A percentile compares a stretch with the other conserved stretches of the same genome.
These are phyloP conservation scores for Geophilus truncorum DNA, from an alignment of 2,888 invertebrate species.

Conservation along the genomic window DNA sequence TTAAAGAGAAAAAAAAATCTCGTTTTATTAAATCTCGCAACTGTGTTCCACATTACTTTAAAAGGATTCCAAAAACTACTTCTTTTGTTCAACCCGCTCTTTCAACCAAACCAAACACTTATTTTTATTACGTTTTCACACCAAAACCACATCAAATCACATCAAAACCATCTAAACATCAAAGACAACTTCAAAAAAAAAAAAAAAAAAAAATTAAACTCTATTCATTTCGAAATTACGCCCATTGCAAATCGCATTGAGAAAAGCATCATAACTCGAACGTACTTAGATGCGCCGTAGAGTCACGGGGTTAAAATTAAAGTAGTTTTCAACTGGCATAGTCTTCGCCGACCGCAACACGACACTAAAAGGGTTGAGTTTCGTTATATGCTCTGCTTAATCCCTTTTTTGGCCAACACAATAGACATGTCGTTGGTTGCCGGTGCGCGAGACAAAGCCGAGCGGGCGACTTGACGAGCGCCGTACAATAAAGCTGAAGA, in stretches of 20 bases:
- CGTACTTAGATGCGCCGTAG: slow-evolving; percentile 11
- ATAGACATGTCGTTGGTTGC: slow-evolving; percentile 27
- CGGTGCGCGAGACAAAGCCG: slow-evolving; percentile 17
- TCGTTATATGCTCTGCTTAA: slow-evolving; percentile 1
- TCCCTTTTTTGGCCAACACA: slow-evolving; percentile 24
- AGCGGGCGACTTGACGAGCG: slow-evolving; percentile 25
- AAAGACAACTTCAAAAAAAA: not conserved
- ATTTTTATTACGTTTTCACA: not conserved
- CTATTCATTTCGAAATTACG: no score
- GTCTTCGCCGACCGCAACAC: slow-evolving; percentile 5
- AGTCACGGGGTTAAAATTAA: slow-evolving; percentile 19
- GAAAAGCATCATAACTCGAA: not conserved
- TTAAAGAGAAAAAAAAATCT: not conserved
- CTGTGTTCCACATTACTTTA: not conserved
- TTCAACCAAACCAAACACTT: not conserved
- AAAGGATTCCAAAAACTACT: not conserved
- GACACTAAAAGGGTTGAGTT: slow-evolving; percentile 25
- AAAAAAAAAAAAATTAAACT: not conserved
- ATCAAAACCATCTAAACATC: no score
- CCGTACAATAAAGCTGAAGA: slow-evolving; percentile 25
- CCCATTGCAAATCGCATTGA: not conserved
- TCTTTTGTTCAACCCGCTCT: not conserved
- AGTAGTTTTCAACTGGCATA: not conserved
- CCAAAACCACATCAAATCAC: not conserved
- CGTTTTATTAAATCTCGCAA: not conserved